phyloP scores from a whole-genome alignment of 2,113 vertebrate genomes.

The Gallinago paraguaiae region DNA sequence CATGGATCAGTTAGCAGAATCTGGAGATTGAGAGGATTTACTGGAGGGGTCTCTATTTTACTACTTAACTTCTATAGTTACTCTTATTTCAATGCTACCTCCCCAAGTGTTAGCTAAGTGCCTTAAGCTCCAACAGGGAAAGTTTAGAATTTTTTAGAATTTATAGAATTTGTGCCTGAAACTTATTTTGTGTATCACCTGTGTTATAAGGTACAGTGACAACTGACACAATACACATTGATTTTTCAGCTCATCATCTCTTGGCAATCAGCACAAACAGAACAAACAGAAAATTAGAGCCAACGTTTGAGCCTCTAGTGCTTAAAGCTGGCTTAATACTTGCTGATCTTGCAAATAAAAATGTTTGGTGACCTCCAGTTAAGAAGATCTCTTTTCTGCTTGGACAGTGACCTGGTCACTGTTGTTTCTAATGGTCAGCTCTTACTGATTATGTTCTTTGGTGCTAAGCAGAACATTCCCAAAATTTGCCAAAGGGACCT shows the following conservation, averaged over 20 bases:
- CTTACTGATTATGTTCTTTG: background rate
- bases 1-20: background rate
- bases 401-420: background rate
- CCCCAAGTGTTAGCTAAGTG: background rate
- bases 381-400: background rate
- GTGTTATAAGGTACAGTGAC: background rate
- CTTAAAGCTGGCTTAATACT: background rate
- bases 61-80: background rate
- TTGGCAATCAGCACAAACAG: background rate
- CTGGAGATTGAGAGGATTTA: background rate
- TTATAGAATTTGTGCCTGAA: background rate
- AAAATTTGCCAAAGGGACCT: background rate
- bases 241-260: background rate
- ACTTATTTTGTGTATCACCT: background rate
- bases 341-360: background rate
- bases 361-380: background rate
- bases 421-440: background rate
- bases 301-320: background rate
- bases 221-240: background rate
- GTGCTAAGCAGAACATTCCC: background rate
- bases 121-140: background rate
- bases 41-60: background rate
- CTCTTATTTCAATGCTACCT: background rate
- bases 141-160: background rate
- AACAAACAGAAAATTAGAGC: background rate